phyloP scores from a whole-genome alignment of 1,140 invertebrate species.

The Trypoxylus dichotomus region DNA sequence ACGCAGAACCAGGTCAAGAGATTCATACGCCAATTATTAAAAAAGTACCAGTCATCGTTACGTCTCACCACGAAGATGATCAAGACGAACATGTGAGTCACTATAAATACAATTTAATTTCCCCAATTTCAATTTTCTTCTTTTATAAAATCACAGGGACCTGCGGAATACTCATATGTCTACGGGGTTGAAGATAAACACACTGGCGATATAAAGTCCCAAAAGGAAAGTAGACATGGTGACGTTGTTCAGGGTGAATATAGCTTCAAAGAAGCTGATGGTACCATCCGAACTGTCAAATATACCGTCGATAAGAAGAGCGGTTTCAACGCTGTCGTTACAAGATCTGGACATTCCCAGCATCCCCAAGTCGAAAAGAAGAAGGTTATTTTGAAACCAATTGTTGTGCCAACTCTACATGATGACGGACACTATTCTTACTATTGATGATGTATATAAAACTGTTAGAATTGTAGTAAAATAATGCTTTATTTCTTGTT shows the following conservation, averaged over 20 bases:
- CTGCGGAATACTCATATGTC: slow-evolving; percentile 71
- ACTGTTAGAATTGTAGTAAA: neutral
- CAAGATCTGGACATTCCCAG: slow-evolving; percentile 62
- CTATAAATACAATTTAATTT: neutral
- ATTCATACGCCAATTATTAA: neutral
- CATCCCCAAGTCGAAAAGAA: neutral
- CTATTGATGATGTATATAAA: neutral
- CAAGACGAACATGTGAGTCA: neutral
- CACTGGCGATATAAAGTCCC: slow-evolving; percentile 71
- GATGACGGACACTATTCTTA: neutral
- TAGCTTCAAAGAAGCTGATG: slow-evolving; percentile 76
- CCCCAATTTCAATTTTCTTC: neutral
- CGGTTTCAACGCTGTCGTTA: slow-evolving; percentile 73
- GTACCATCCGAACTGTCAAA: slow-evolving; percentile 72
- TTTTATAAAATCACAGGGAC: slow-evolving; percentile 50
- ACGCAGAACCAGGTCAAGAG: neutral
- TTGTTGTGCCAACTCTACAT: neutral
- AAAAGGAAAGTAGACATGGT: slow-evolving; percentile 66
- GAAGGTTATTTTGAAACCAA: neutral
- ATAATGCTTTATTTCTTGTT: neutral
- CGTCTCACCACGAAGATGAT: neutral
- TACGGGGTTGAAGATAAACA: slow-evolving; percentile 72
- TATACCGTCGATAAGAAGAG: slow-evolving; percentile 77
- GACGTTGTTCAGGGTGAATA: slow-evolving; percentile 74
- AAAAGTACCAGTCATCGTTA: neutral